Base-by-base conservation (phyloP, 2,113 vertebrate genomes). In the Dascyllus trimaculatus region DNA sequence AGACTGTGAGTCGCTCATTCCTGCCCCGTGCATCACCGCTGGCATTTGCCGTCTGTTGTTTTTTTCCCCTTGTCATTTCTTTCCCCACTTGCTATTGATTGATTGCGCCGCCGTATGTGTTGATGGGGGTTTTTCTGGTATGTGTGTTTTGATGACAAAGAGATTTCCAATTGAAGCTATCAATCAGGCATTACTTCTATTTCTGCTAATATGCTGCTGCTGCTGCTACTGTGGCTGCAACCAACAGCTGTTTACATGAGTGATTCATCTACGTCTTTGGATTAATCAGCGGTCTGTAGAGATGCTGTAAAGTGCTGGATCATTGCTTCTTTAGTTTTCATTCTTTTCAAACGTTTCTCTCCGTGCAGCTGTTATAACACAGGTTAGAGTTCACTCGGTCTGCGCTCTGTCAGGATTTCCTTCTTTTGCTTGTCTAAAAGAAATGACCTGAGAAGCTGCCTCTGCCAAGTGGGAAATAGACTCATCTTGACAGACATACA, bases 321-420 rank as follows among this genome's bases (percentile, higher is more conserved):
- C 43, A 56, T 7, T 53, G 26, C 46, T 59, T 59, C n/a, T 2
- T n/a, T 58, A 65, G 22, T 69, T 76, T 69, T 51, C 45, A 29
- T 22, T 15, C n/a, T 6, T 60, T 48, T 4, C 11, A n/a, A 48
- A 46, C 21, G 61, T 53, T 57, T 11, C 51, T 64, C 22, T 66
- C 40, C 17, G 21, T 21, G 51, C 85, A 85, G 85, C 88, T 89
- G 90, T 72, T 80, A 57, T 60, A 68, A 54, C 51, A 62, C 3
- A 86, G 87, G 88, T 89, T 43, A 91, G 43, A 85, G 86, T 67
- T 84, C 80, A 85, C 18, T 7, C 61, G 8, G 53, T 56, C 83
- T 74, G 71, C 26, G 38, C 72, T 76, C 72, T 45, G 84, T 85
- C 90, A 91, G 91, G 88, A 92, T 93, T 91, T 93, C 90, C 92